These are phyloP conservation scores for Tolmerus cingulatus DNA, from an alignment of 2,888 invertebrate species.

Conservation along the genomic window DNA sequence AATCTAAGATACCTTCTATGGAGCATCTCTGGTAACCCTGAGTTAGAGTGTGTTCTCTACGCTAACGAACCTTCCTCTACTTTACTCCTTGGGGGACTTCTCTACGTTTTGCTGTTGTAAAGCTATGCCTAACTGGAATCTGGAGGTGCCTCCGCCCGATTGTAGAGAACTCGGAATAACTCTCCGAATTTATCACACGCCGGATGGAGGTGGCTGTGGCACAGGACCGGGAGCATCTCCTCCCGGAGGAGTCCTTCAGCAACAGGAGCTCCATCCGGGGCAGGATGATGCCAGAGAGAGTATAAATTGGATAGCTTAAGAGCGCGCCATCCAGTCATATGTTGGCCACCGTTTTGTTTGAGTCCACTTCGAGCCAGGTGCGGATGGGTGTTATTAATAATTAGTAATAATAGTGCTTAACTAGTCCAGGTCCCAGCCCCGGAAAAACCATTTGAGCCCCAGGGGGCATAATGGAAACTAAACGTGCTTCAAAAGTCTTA, in stretches of 20 bases:
- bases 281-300: slow-evolving; percentile 6
- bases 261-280: slow-evolving; percentile 19
- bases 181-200: neutral
- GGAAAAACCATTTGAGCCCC: neutral
- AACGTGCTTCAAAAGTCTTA: neutral
- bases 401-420: neutral
- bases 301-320: slow-evolving; percentile 47
- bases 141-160: neutral
- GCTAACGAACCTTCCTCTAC: neutral
- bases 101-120: neutral
- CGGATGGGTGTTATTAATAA: neutral
- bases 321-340: slow-evolving; percentile 49
- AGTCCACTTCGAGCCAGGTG: neutral
- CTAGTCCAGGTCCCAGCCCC: neutral
- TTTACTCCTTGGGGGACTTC: neutral
- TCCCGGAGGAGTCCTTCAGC: neutral
- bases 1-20: neutral
- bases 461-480: neutral
- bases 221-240: neutral
- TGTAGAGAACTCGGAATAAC: neutral
- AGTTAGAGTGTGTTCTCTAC: neutral
- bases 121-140: neutral
- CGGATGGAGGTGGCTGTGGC: neutral
- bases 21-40: neutral
- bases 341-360: slow-evolving; percentile 46